These are phyloP conservation scores for Sebastes umbrosus DNA, from an alignment of 2,797 vertebrate species.

Conservation along the genomic window DNA sequence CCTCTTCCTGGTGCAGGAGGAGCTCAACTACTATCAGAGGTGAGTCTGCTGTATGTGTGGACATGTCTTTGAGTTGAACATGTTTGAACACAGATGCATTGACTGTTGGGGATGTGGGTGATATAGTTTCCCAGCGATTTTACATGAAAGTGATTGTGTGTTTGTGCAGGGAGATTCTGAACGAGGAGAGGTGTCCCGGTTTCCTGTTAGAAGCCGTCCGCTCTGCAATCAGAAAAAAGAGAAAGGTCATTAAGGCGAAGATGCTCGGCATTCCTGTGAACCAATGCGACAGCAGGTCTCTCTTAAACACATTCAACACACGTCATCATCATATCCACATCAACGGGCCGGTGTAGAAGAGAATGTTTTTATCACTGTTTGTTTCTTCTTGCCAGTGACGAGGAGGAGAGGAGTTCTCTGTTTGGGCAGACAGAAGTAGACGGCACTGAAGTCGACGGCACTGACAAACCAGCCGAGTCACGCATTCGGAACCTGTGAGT, in stretches of 20 bases:
- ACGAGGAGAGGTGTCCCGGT: slow-evolving; percentile 88
- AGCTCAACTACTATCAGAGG: slow-evolving; percentile 95
- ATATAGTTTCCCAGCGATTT: background rate
- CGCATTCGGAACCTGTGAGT: slow-evolving; percentile 93
- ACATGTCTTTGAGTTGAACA: background rate
- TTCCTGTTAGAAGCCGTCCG: slow-evolving; percentile 90
- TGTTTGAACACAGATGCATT: background rate
- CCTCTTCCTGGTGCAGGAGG: slow-evolving; percentile 95
- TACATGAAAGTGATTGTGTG: background rate
- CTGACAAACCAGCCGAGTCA: slow-evolving; percentile 85
- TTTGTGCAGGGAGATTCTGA: slow-evolving; percentile 89
- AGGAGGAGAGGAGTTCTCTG: slow-evolving; percentile 85
- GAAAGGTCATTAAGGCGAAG: slow-evolving; percentile 93
- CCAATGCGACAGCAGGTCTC: slow-evolving; percentile 88
- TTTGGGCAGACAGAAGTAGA: slow-evolving; percentile 73
- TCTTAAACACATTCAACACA: background rate
- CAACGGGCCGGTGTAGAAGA: background rate
- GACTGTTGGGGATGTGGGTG: background rate
- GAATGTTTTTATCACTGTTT: background rate
- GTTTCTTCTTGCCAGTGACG: slow-evolving; percentile 76
- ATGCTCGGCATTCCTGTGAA: slow-evolving; percentile 91
- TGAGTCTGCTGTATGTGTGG: slow-evolving; percentile 56
- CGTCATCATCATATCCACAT: background rate
- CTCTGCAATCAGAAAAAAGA: slow-evolving; percentile 88
- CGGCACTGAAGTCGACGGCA: slow-evolving; percentile 69